Percentiles rank a stretch among this genome's conserved stretches.
These are phyloP conservation scores for Mantis religiosa DNA, from an alignment of 2,888 invertebrate genomes.

Conservation along the genomic window DNA sequence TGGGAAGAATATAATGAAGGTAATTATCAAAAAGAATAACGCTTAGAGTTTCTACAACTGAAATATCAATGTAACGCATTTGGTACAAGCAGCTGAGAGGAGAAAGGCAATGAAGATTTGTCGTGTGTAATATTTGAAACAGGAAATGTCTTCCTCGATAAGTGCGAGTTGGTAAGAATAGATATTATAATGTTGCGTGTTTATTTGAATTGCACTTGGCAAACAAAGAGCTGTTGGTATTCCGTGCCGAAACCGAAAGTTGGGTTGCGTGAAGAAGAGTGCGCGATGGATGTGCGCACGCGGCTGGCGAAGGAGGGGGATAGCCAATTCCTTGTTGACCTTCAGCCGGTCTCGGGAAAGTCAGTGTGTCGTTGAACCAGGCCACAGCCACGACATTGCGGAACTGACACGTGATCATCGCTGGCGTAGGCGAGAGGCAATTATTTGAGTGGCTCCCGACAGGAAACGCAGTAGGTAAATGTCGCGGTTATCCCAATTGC, in stretches of 20 bases:
- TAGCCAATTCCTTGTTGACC: constrained; percentile 30
- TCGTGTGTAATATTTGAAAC: no score
- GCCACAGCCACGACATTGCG: constrained; percentile 24
- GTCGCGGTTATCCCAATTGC: background rate
- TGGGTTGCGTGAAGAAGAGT: background rate
- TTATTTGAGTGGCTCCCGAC: background rate
- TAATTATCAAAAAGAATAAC: no score
- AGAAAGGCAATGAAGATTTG: no score
- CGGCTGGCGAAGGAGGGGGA: background rate
- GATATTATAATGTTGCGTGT: no score
- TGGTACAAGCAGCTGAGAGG: no score
- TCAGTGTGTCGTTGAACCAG: constrained; percentile 36
- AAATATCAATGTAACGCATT: no score
- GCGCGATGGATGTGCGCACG: background rate
- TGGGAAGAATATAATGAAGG: no score
- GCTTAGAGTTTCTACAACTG: no score
- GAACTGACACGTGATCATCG: constrained; percentile 26
- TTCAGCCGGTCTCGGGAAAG: constrained; percentile 33
- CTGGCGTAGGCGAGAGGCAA: constrained; percentile 4
- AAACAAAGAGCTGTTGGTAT: no score
- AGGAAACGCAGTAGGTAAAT: constrained; percentile 6
- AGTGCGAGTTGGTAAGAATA: no score
- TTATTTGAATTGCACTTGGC: no score
- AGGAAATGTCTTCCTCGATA: no score
- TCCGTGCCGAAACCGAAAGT: background rate